These are phyloP conservation scores for Sitodiplosis mosellana DNA, from an alignment of 1,140 invertebrate species.

Conservation along the genomic window DNA sequence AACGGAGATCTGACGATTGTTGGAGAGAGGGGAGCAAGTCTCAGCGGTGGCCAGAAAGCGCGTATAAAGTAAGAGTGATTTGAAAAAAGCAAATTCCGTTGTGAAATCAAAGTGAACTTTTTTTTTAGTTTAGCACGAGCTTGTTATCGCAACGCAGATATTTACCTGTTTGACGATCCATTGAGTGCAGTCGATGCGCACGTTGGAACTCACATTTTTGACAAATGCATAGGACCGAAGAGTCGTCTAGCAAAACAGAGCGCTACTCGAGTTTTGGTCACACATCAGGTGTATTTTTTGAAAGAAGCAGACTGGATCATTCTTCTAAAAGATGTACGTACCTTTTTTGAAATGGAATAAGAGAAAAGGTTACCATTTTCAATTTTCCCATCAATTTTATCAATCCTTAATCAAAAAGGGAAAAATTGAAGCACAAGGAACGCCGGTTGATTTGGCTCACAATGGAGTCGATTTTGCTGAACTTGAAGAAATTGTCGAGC, in stretches of 20 bases:
- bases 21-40: conserved; percentile 53
- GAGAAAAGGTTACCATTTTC: too few species aligned
- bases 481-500: conserved; percentile 11
- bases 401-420: conserved; percentile 52
- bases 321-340: conserved; percentile 38
- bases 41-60: conserved; percentile 57
- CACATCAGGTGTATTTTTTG: conserved; percentile 57
- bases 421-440: conserved; percentile 12
- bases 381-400: conserved; percentile 11
- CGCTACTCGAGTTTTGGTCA: conserved; percentile 46
- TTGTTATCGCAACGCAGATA: conserved; percentile 31
- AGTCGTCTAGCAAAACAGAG: conserved; percentile 26
- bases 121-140: conserved; percentile 30
- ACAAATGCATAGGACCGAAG: conserved; percentile 28
- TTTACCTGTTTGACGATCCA: conserved; percentile 51
- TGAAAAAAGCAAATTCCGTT: neutral
- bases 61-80: conserved; percentile 34
- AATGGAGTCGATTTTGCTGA: conserved; percentile 32
- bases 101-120: conserved; percentile 1
- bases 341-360: too few species aligned
- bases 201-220: conserved; percentile 31
- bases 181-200: conserved; percentile 37
- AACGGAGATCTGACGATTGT: conserved; percentile 54
- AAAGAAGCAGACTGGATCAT: conserved; percentile 44
- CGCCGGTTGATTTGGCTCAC: neutral